Percentiles rank a stretch among this genome's conserved stretches.
phyloP scores from a whole-genome alignment of 2,888 invertebrate species.

The Drosophila helvetica region DNA sequence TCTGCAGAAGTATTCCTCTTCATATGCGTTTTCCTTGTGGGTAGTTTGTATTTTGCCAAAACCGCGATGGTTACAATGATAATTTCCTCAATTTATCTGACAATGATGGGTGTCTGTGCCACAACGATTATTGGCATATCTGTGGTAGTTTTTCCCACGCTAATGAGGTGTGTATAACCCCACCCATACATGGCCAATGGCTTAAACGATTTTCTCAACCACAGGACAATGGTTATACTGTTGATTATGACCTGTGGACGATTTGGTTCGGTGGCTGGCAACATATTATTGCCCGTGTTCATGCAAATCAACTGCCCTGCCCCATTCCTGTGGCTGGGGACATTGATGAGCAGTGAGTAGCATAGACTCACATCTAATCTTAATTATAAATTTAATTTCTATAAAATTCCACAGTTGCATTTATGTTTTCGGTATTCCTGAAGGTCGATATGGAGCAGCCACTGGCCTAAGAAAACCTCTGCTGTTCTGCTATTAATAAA shows the following conservation, averaged over 20 bases:
- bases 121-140: slow-evolving; percentile 73
- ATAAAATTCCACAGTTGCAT: slow-evolving; percentile 51
- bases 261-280: slow-evolving; percentile 89
- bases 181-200: too few relatives aligned
- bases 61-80: slow-evolving; percentile 84
- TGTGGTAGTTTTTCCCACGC: slow-evolving; percentile 79
- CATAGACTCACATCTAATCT: not conserved
- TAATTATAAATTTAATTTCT: not conserved
- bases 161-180: slow-evolving; percentile 68
- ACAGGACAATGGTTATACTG: slow-evolving; percentile 89
- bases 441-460: slow-evolving; percentile 52
- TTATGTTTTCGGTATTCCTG: slow-evolving; percentile 63
- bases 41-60: slow-evolving; percentile 85
- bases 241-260: slow-evolving; percentile 89
- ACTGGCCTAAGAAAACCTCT: slow-evolving; percentile 29
- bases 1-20: slow-evolving; percentile 82
- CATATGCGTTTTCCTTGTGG: slow-evolving; percentile 84
- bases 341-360: slow-evolving; percentile 86
- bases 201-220: not conserved
- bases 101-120: slow-evolving; percentile 72
- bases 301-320: slow-evolving; percentile 88
- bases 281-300: slow-evolving; percentile 88
- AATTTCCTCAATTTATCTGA: slow-evolving; percentile 85
- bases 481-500: not conserved
- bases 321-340: slow-evolving; percentile 88